A percentile compares a stretch with the other conserved stretches of the same genome.
Conservation (phyloP, 2,888 invertebrate genomes). For the Cephus rjabovi region DNA sequence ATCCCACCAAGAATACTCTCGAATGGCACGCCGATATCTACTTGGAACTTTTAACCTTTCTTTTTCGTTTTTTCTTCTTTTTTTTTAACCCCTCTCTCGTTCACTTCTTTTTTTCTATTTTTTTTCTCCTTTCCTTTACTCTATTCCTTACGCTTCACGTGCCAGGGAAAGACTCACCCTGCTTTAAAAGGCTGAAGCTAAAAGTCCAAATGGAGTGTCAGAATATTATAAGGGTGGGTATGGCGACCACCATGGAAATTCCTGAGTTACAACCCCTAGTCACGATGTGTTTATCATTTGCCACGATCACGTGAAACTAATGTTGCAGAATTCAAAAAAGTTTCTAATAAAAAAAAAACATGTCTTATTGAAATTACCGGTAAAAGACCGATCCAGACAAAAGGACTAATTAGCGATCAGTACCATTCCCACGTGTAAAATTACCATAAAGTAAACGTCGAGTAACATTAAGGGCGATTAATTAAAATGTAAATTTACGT, state of each 20-base stretch:
- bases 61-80: neutral
- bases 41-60: neutral
- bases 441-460: neutral
- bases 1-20: neutral
- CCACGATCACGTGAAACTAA: too few relatives aligned
- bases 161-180: neutral
- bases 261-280: neutral
- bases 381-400: neutral
- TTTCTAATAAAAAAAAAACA: too few relatives aligned
- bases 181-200: neutral
- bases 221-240: neutral
- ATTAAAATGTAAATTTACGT: neutral
- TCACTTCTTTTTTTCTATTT: neutral
- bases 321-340: too few relatives aligned
- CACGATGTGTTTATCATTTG: too few relatives aligned
- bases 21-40: neutral
- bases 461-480: neutral
- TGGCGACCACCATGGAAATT: neutral
- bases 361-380: too few relatives aligned
- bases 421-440: neutral
- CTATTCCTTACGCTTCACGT: neutral
- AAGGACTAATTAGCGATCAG: neutral
- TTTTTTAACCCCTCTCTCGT: neutral
- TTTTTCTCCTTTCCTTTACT: neutral
- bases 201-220: neutral